Base-by-base conservation (phyloP, 2,888 invertebrate genomes). In the Caenorhabditis sp. region DNA sequence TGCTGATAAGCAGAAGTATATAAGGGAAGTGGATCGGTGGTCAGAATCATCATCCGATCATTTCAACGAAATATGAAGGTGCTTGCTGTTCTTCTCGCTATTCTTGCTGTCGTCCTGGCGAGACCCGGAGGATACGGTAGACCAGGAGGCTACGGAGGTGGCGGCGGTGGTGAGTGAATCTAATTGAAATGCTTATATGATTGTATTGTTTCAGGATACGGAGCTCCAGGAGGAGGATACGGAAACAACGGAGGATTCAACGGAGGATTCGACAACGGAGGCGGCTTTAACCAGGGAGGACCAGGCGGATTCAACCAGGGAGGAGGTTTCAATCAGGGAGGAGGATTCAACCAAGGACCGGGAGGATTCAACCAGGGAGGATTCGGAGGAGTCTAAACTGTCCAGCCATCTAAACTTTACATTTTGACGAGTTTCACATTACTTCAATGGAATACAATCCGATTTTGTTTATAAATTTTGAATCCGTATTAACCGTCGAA, bases 81-180 rank as follows among this genome's bases (percentile, higher is more conserved):
- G 40, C 67, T 76, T 37, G 76, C 76, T 24, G 22, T 76, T 60
- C 76, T 76, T 65, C 53, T 67, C 47, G 67, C 67, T 28, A 67
- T 76, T 28, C 51, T 32, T 60, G 76, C 67, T 11, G 67, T 76
- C 53, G 76, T 55, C 28, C 28, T 76, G 47, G 76, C 76, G n/a
- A 67, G 61, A 67, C 76, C 76, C 40, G 61, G 74, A 20, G 74
- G 74, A 28, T 74, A 74, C 65, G 74, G 74, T 51, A 74, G 74
- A 67, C 74, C 67, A 4, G 65, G 74, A 65, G 74, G 74, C 35
- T 67, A 76, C 47, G 76, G 76, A 44, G 32, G 60, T 28, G 74
- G 74, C 47, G 76, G 76, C 60, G 47, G 47, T 22, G 35, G 32
- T 6, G 24, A 53, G 15, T 22, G 28, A 13, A n/a, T 18, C 0